phyloP scores from a whole-genome alignment of 2,888 invertebrate genomes.

The Mylabris sibirica region DNA sequence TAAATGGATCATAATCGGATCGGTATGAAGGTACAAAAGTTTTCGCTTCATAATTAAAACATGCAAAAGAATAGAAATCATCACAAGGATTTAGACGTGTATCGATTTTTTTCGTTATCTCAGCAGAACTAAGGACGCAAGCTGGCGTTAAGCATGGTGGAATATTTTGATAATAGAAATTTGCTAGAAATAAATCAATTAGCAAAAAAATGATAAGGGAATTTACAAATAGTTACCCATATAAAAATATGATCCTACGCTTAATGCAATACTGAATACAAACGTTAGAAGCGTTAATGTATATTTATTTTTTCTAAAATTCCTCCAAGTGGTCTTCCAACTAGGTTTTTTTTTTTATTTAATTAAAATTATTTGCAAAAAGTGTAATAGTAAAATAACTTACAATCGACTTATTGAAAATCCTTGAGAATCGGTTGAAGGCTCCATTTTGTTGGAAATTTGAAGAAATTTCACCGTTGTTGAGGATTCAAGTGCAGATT shows the following conservation, averaged over 20 bases:
- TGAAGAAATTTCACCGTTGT: no score
- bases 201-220: background rate
- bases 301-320: background rate
- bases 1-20: background rate
- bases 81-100: slow-evolving; percentile 73
- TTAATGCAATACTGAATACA: background rate
- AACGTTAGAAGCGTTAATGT: background rate
- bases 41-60: slow-evolving; percentile 60
- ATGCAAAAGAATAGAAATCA: slow-evolving; percentile 78
- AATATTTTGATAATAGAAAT: background rate
- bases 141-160: slow-evolving; percentile 63
- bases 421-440: background rate
- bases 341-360: background rate
- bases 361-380: no score
- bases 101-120: slow-evolving; percentile 72
- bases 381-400: background rate
- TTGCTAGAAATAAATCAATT: background rate
- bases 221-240: background rate
- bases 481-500: no score
- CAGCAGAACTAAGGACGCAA: slow-evolving; percentile 78
- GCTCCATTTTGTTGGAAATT: background rate
- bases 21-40: background rate
- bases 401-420: background rate
- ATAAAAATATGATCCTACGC: background rate
- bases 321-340: background rate